These are phyloP conservation scores for Aspiorhynchus laticeps DNA, from an alignment of 2,113 vertebrate species.

Conservation along the genomic window DNA sequence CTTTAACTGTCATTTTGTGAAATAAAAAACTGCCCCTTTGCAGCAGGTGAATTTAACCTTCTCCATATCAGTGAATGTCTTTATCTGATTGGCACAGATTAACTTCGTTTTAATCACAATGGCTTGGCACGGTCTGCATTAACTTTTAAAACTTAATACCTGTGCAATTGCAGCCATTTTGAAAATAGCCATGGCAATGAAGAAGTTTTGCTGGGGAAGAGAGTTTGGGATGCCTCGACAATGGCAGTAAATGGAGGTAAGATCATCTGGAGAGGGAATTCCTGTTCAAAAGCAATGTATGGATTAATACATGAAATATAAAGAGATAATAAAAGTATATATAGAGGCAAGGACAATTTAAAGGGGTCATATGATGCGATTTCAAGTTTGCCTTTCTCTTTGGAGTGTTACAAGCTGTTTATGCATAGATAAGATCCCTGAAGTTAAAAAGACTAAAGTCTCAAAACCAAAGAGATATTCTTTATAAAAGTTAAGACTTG, in stretches of 20 bases:
- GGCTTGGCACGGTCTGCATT: background rate
- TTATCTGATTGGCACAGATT: background rate
- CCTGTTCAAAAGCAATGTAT: conserved; percentile 68
- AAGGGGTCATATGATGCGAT: too few relatives aligned
- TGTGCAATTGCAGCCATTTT: conserved; percentile 89
- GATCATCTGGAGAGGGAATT: conserved; percentile 78
- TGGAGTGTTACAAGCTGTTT: too few relatives aligned
- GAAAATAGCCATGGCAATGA: conserved; percentile 86
- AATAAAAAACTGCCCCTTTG: background rate
- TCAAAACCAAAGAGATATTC: too few relatives aligned
- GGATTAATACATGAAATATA: background rate
- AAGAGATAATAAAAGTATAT: background rate
- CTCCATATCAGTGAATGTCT: background rate
- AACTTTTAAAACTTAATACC: conserved; percentile 71
- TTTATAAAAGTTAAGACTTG: too few relatives aligned
- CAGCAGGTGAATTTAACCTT: background rate
- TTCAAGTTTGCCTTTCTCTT: too few relatives aligned
- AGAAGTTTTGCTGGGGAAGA: conserved; percentile 84
- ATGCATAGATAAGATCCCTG: too few relatives aligned
- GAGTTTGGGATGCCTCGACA: conserved; percentile 70
- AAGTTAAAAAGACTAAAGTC: too few relatives aligned
- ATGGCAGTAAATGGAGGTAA: conserved; percentile 82
- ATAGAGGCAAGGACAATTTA: background rate
- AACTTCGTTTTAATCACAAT: conserved; percentile 4
- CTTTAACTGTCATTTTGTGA: background rate